These are phyloP conservation scores for Phymatocera aterrima DNA, from an alignment of 2,888 invertebrate genomes.

Conservation along the genomic window DNA sequence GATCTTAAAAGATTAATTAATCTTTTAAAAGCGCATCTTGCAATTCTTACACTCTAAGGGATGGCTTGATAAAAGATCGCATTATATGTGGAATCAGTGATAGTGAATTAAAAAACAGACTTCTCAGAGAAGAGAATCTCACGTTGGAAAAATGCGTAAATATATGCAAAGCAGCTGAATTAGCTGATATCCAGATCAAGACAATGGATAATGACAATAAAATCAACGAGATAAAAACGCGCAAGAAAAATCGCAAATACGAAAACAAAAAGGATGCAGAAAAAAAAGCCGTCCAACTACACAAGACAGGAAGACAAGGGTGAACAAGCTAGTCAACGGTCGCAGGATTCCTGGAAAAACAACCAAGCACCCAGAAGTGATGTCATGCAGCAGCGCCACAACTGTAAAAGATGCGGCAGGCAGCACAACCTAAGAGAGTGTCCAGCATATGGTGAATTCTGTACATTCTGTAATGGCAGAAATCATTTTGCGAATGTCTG, in stretches of 20 bases:
- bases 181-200: neutral
- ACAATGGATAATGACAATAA: neutral
- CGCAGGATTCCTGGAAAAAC: too few relatives aligned
- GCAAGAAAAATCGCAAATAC: too few relatives aligned
- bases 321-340: too few relatives aligned
- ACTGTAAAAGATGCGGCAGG: neutral
- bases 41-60: conserved; percentile 44
- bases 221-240: too few relatives aligned
- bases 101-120: conserved; percentile 47
- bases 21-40: too few relatives aligned
- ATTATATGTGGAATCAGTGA: conserved; percentile 50
- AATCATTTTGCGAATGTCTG: neutral
- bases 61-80: conserved; percentile 50
- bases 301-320: too few relatives aligned
- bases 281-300: too few relatives aligned
- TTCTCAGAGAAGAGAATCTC: conserved; percentile 44
- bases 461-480: neutral
- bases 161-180: neutral
- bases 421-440: neutral
- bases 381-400: too few relatives aligned
- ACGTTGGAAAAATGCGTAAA: conserved; percentile 20
- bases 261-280: too few relatives aligned
- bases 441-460: neutral
- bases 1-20: too few relatives aligned
- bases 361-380: too few relatives aligned